Percentiles rank a stretch among this genome's conserved stretches.
Conservation (phyloP, 92 coral and sea anemone species). For the Umimayanthus chanpuru region DNA sequence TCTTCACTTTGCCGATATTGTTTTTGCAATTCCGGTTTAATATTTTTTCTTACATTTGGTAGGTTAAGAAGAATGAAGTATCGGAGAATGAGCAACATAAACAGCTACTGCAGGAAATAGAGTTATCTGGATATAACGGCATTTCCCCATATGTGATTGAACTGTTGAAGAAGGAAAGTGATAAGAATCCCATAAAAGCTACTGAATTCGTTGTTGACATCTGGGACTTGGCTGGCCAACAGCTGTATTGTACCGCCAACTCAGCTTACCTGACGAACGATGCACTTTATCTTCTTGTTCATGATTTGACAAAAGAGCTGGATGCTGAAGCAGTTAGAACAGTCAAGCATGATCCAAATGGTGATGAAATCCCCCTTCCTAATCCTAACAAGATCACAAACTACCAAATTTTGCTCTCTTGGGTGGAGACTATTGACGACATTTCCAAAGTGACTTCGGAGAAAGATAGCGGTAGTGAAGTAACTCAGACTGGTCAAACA, state of each 20-base stretch:
- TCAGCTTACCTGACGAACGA: background rate
- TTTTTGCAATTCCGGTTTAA: too few species aligned
- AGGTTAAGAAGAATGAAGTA: background rate
- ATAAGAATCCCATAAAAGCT: background rate
- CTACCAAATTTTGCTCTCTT: background rate
- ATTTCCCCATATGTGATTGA: background rate
- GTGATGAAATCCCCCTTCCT: background rate
- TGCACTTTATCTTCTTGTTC: background rate
- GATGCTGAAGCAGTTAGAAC: background rate
- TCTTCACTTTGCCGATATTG: too few species aligned
- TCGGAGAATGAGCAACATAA: background rate
- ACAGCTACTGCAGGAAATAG: background rate
- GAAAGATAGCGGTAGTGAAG: background rate
- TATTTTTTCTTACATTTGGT: background rate
- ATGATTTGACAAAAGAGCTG: background rate
- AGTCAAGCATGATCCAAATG: background rate
- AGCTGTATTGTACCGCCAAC: background rate
- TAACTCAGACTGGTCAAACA: background rate
- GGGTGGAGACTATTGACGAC: background rate
- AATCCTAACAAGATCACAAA: background rate
- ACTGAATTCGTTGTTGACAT: background rate
- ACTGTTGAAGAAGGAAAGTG: background rate
- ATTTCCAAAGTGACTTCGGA: background rate
- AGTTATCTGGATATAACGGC: background rate
- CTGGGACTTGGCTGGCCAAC: conserved; percentile 8